These are phyloP conservation scores for Gopherus flavomarginatus DNA, from an alignment of 2,113 vertebrate genomes.

Conservation along the genomic window DNA sequence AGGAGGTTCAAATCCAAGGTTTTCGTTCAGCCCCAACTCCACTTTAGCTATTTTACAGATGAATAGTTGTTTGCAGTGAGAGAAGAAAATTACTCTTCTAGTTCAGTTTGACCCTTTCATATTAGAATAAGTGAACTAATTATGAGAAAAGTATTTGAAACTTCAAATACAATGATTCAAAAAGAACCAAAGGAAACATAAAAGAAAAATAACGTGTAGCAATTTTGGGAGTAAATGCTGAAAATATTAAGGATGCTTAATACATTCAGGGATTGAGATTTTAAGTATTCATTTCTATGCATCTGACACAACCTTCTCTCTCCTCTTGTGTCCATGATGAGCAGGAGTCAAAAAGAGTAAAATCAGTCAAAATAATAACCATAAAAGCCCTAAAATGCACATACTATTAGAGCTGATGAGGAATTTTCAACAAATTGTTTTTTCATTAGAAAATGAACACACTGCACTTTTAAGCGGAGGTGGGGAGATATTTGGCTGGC, in stretches of 20 bases:
- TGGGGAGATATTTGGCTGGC: no score
- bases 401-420: no score
- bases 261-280: neutral
- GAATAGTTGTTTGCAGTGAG: neutral
- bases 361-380: neutral
- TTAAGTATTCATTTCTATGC: neutral
- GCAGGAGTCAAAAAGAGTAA: neutral
- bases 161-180: neutral
- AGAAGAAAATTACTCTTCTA: slow-evolving; percentile 20
- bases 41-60: neutral
- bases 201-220: neutral
- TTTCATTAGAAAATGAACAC: no score
- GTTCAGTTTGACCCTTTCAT: slow-evolving; percentile 6
- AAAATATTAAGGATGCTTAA: slow-evolving; percentile 1
- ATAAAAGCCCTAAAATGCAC: no score
- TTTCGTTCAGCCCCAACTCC: neutral
- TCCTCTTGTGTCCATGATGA: neutral
- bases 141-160: slow-evolving; percentile 13
- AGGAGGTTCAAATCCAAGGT: neutral
- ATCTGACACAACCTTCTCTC: neutral
- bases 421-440: no score
- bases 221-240: neutral
- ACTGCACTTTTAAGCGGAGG: no score
- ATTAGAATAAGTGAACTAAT: slow-evolving; percentile 13
- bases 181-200: slow-evolving; percentile 26